A percentile compares a stretch with the other conserved stretches of the same genome.
Conservation (phyloP, 2,113 vertebrate genomes). For the Oreochromis tanganicae region DNA sequence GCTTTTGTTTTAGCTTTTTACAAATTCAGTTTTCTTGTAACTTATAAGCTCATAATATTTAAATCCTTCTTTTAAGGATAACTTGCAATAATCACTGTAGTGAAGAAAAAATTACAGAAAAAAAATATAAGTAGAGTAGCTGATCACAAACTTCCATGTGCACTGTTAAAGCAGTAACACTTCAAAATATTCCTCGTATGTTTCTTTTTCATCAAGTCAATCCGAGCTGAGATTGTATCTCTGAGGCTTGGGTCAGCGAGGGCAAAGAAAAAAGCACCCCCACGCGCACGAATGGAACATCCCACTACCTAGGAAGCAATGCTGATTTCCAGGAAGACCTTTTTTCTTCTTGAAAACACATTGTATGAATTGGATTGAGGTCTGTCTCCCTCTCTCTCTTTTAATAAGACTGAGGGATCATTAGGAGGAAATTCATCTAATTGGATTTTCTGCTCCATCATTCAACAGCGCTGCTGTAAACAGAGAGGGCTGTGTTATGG, state of each 20-base stretch:
- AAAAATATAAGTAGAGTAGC: background rate
- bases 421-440: slow-evolving; percentile 71
- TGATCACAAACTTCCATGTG: background rate
- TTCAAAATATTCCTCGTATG: background rate
- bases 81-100: background rate
- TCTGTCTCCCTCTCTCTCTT: background rate
- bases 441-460: slow-evolving; percentile 60
- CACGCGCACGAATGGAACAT: background rate
- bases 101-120: background rate
- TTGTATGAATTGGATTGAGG: slow-evolving; percentile 26
- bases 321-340: slow-evolving; percentile 17
- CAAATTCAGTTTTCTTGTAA: background rate
- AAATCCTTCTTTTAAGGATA: background rate
- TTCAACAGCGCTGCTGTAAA: slow-evolving; percentile 42
- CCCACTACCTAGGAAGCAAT: background rate
- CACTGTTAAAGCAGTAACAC: background rate
- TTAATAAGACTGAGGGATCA: slow-evolving; percentile 53
- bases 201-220: background rate
- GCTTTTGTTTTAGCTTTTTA: background rate
- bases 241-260: background rate
- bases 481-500: slow-evolving; percentile 51
- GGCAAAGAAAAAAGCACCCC: background rate
- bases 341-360: slow-evolving; percentile 38
- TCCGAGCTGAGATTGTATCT: background rate
- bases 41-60: background rate